Conservation (phyloP, 2,797 vertebrate species). For the Schizopygopsis malacanthus region DNA sequence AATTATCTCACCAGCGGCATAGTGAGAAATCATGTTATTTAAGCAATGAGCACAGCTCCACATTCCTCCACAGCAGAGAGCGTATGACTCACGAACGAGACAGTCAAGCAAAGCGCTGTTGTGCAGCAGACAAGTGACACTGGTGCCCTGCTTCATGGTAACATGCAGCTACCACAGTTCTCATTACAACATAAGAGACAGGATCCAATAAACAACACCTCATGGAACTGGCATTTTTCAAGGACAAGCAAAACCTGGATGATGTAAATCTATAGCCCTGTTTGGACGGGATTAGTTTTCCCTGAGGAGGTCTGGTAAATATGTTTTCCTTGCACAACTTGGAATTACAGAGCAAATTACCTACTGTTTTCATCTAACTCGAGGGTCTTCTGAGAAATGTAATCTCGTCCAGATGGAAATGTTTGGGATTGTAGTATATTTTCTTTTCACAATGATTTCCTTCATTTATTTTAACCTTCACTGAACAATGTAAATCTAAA, state of each 20-base stretch:
- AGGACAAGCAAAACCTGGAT: background rate
- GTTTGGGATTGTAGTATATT: background rate
- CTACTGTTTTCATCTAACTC: background rate
- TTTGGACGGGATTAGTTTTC: constrained; percentile 4
- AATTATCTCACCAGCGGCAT: constrained; percentile 55
- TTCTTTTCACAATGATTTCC: background rate
- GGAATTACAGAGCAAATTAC: constrained; percentile 4
- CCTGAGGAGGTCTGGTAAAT: background rate
- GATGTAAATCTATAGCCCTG: background rate
- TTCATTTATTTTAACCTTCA: constrained; percentile 2
- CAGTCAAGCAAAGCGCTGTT: background rate
- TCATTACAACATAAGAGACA: constrained; percentile 12
- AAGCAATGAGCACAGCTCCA: constrained; percentile 7
- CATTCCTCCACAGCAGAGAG: constrained; percentile 38
- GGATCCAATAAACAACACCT: constrained; percentile 24
- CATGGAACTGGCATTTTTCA: background rate
- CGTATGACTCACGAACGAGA: constrained; percentile 20
- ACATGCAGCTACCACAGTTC: background rate
- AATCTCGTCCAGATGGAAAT: background rate
- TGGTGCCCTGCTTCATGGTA: background rate
- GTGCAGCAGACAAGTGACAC: constrained; percentile 4
- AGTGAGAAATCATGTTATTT: constrained; percentile 34
- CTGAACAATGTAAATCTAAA: constrained; percentile 10
- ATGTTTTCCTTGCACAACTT: background rate
- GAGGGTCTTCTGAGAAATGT: constrained; percentile 11